Conservation (phyloP, 1,140 invertebrate species). For the Zaprionus nigranus region DNA sequence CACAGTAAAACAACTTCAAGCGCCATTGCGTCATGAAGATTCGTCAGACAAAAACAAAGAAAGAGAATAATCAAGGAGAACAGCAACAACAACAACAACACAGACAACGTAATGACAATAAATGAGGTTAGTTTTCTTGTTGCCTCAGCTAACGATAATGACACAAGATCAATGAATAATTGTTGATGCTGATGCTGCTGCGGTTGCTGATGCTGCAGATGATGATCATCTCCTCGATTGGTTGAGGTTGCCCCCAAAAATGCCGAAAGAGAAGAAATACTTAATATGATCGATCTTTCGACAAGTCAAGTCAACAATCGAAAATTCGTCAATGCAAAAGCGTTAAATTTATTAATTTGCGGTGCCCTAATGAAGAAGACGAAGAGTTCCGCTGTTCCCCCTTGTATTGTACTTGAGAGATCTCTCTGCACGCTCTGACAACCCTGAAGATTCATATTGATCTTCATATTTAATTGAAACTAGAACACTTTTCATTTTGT, state of each 20-base stretch:
- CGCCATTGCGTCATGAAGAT: slow-evolving; percentile 46
- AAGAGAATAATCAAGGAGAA: slow-evolving; percentile 13
- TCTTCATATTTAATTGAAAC: slow-evolving; percentile 12
- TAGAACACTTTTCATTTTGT: slow-evolving; percentile 31
- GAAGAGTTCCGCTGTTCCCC: not conserved
- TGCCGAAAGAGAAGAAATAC: not conserved
- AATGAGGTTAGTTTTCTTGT: slow-evolving; percentile 50
- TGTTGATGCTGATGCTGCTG: slow-evolving; percentile 3
- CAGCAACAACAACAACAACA: slow-evolving; percentile 10
- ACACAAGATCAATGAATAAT: slow-evolving; percentile 45
- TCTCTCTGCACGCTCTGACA: not conserved
- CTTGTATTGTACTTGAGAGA: not conserved
- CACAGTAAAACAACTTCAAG: slow-evolving; percentile 19
- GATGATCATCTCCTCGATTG: slow-evolving; percentile 5
- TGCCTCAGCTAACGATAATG: slow-evolving; percentile 31
- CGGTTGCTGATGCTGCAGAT: not conserved
- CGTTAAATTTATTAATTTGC: slow-evolving; percentile 40
- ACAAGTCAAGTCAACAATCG: slow-evolving; percentile 20
- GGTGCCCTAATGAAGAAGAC: slow-evolving; percentile 6
- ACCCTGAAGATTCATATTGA: slow-evolving; percentile 6
- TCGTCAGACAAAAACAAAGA: slow-evolving; percentile 18
- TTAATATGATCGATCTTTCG: slow-evolving; percentile 2
- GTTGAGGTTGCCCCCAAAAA: slow-evolving; percentile 28
- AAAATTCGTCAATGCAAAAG: slow-evolving; percentile 24
- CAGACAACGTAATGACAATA: slow-evolving; percentile 38